These are phyloP conservation scores for Oreohelix idahoensis DNA, from an alignment of 1,140 invertebrate genomes.

Conservation along the genomic window DNA sequence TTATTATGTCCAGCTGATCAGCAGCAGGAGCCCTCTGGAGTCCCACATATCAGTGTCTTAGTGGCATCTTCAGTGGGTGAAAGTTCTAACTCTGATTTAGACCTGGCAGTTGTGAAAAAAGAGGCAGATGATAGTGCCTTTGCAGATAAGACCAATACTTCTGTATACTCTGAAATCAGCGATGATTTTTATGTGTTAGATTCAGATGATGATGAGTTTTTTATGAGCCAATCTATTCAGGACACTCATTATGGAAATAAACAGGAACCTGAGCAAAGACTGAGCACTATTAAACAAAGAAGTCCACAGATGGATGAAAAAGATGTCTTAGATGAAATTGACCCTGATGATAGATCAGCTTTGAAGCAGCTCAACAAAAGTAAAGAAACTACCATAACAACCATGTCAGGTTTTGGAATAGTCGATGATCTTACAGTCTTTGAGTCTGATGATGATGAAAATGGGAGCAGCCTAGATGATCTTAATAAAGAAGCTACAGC, in stretches of 20 bases:
- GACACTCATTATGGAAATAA: background rate
- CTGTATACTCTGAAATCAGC: background rate
- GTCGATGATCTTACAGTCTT: background rate
- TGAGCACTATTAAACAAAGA: background rate
- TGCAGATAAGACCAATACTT: background rate
- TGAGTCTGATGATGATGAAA: background rate
- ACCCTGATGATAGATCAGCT: background rate
- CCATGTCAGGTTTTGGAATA: background rate
- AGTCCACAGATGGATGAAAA: background rate
- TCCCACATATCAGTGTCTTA: background rate
- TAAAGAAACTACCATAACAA: background rate
- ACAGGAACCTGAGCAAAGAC: background rate
- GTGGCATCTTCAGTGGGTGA: background rate
- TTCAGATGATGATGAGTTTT: conserved; percentile 17
- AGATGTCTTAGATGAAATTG: background rate
- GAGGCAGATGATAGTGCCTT: background rate
- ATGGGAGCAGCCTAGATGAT: background rate
- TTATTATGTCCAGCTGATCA: background rate
- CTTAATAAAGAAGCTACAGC: background rate
- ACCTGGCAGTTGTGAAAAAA: background rate
- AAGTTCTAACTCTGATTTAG: background rate
- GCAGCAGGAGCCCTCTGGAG: background rate
- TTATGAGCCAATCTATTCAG: background rate
- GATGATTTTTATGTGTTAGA: conserved; percentile 3
- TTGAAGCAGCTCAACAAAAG: background rate